Conservation (phyloP, 2,888 invertebrate genomes). For the Malthinus seriepunctatus region DNA sequence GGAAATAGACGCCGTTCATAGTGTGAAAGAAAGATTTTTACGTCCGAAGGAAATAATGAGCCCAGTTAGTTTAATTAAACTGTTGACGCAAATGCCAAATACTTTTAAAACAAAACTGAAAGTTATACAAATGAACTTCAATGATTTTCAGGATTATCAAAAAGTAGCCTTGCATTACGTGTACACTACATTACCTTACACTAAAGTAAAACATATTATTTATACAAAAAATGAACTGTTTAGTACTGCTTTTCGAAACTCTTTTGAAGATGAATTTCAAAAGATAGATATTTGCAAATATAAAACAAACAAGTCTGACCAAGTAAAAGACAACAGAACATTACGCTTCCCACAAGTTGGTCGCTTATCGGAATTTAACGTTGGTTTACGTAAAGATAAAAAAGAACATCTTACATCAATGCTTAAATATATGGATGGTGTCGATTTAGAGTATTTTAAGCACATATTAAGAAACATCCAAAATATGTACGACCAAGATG, state of each 20-base stretch:
- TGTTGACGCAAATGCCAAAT: conserved; percentile 6
- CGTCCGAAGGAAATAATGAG: conserved; percentile 17
- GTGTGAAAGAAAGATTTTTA: conserved; percentile 22
- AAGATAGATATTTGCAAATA: neutral
- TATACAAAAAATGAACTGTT: neutral
- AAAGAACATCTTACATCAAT: too few species aligned
- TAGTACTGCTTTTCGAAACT: neutral
- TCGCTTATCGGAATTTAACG: too few species aligned
- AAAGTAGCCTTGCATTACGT: neutral
- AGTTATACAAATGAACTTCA: conserved; percentile 3
- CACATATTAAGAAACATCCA: too few species aligned
- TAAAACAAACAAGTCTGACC: too few species aligned
- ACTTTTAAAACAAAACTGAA: neutral
- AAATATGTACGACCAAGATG: too few species aligned
- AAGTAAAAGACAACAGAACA: too few species aligned
- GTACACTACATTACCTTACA: neutral
- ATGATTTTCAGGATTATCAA: neutral
- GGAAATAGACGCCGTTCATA: conserved; percentile 26
- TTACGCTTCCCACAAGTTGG: too few species aligned
- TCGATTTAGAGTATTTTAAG: too few species aligned
- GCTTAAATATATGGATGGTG: too few species aligned
- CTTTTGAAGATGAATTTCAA: neutral
- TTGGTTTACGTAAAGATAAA: too few species aligned
- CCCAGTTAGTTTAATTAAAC: conserved; percentile 18
- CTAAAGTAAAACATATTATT: neutral